Base-by-base conservation (phyloP, 2,888 invertebrate species). In the Miltochrista miniata region DNA sequence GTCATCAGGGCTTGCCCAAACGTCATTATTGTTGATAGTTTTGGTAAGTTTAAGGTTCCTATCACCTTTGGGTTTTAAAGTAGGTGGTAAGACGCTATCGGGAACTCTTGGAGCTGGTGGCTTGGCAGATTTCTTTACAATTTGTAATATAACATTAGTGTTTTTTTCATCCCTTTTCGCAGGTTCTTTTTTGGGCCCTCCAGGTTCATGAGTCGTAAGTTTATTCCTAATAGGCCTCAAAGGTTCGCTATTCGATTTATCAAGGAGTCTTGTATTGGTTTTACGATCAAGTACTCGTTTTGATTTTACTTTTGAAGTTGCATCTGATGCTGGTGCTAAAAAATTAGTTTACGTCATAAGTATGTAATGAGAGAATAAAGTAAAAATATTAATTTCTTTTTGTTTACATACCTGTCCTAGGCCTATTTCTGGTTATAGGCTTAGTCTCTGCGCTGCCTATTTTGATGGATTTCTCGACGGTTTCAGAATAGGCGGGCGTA, bases 391-490 rank as follows among this genome's bases (percentile, higher is more conserved):
- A 31, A 13, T 8, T 42, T 30, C 9, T 1, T 44, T 34, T 33
- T 12, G 46, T 42, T 31, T 45, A 55, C 42, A 64, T 75, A 90
- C 90, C 90, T 73, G 87, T 82, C 79, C 86, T 85, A 54, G 90
- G 90, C 64, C 90, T 83, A 68, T 85, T 90, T 72, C 90, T 87
- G 54, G 90, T 90, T 47, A 90, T 75, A 70, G 90, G 90, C 71
- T 90, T 91, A 52, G 90, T 88, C 89, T 91, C 90, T 70, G 90
- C 83, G 79, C 85, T 87, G 83, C 91, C 91, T 90, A 91, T 91
- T 79, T 88, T 90, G 88, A 79, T 79, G 59, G 83, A 74, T 85
- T 85, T 82, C 48, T 83, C 80, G 49, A 79, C 77, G 13, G 77
- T 65, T 52, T 57, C 63, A 38, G 80, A 72, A 52, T 75, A 54